Evolutionary conservation across 2,888 invertebrate species (phyloP).

Genomic region (Enchytraeus crypticus): DNA sequence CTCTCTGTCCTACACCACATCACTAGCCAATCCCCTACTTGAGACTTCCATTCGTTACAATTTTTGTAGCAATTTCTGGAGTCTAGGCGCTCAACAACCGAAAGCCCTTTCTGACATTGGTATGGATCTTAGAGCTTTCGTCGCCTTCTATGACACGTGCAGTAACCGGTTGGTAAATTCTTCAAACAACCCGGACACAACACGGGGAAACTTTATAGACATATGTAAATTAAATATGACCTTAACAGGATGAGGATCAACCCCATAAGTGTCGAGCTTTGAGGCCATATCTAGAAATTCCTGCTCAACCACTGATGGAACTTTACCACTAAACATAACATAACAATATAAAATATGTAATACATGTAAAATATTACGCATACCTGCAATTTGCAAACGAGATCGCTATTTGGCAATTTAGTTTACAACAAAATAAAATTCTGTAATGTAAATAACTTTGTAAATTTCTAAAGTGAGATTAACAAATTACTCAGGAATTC

Average conservation of each 20-base stretch:
- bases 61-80: too few relatives aligned
- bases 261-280: slow-evolving; percentile 87
- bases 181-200: too few relatives aligned
- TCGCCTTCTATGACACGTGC: too few relatives aligned
- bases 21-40: too few relatives aligned
- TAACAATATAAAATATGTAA: background rate
- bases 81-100: too few relatives aligned
- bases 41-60: too few relatives aligned
- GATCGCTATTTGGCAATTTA: background rate
- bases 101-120: too few relatives aligned
- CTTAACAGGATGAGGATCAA: slow-evolving; percentile 95
- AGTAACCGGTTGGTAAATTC: too few relatives aligned
- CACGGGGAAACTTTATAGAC: too few relatives aligned
- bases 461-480: background rate
- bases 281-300: slow-evolving; percentile 84
- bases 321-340: slow-evolving; percentile 59
- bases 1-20: too few relatives aligned
- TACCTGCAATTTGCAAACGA: background rate
- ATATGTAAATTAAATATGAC: too few relatives aligned
- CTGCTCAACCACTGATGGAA: slow-evolving; percentile 76
- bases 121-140: too few relatives aligned
- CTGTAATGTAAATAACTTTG: background rate
- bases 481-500: background rate
- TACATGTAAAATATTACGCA: background rate
- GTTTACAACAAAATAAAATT: background rate